Evolutionary conservation across 1,140 invertebrate genomes (phyloP), one percentile per base, ranked within the genome.

Genomic region (Psilanteris sp.): DNA sequence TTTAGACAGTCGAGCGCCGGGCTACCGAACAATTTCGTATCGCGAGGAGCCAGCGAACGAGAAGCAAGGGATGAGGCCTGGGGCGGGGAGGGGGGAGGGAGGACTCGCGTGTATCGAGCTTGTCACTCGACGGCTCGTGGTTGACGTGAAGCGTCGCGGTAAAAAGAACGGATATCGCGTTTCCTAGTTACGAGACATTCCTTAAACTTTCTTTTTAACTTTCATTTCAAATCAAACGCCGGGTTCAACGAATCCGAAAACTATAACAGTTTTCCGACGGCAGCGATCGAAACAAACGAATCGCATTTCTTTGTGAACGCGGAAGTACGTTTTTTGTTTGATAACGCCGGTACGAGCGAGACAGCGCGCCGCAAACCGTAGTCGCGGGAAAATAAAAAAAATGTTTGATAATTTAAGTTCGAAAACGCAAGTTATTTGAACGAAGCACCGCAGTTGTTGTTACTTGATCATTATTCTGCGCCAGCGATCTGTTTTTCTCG

Each of bases 161-260:
- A 64, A 50, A 24, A 29, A 32, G 34, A 50, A 24, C 32, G 31
- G 32, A 22, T 43, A 68, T 57, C 64, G 52, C 29, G 44, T 71
- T 71, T 61, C 67, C 67, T 44, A 20, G 24, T 37, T 32, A 16
- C 48, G 9, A 57, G 11, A 48, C 31, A 62, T 72, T 62, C 57
- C 41, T 36, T 39, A 64, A 62, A 64, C 55, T 62, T 72, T 50
- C 57, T 64, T 57, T 72, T 50, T 62, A 72, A 62, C 57, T 72
- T 62, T 72, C 68, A 62, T 57, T 57, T 39, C 7, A 18, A 61
- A 22, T 37, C 43, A 48, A 48, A 48, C 26, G 44, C 8, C 39
- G 37, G 18, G 48, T 62, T 62, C 55, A 62, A 55, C 48, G 68
- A 61, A 71, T 61, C 48, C 62, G 46, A 62, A 54, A 71, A 59